phyloP scores from a whole-genome alignment of 2,797 vertebrate species.

The Mionectes olivaceus region DNA sequence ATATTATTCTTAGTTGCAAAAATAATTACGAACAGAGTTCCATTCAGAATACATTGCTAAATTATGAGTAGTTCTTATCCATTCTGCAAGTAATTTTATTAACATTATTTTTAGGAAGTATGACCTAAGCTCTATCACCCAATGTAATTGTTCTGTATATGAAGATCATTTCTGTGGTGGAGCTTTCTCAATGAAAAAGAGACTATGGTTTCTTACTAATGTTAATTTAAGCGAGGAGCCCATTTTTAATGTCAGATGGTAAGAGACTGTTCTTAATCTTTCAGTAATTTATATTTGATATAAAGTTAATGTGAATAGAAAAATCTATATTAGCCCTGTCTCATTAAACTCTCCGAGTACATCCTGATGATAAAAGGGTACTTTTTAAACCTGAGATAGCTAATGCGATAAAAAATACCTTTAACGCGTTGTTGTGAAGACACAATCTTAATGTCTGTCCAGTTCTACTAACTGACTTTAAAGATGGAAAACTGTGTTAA shows the following conservation, averaged over 20 bases:
- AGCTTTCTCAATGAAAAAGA: conserved; percentile 40
- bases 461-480: conserved; percentile 62
- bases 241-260: conserved; percentile 49
- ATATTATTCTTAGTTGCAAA: conserved; percentile 52
- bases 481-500: conserved; percentile 55
- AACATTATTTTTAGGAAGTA: conserved; percentile 48
- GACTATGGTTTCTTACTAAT: conserved; percentile 16
- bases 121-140: conserved; percentile 32
- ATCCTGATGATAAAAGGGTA: conserved; percentile 52
- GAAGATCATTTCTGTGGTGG: conserved; percentile 19
- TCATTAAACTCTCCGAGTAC: conserved; percentile 50
- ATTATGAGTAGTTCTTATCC: conserved; percentile 9
- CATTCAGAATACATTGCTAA: conserved; percentile 22
- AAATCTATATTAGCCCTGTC: conserved; percentile 56
- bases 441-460: conserved; percentile 48
- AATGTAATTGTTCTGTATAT: conserved; percentile 28
- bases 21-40: conserved; percentile 33
- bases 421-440: conserved; percentile 34
- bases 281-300: conserved; percentile 67
- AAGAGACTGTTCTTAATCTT: conserved; percentile 56
- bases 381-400: conserved; percentile 49
- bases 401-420: conserved; percentile 59
- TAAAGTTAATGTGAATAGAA: conserved; percentile 59
- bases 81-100: conserved; percentile 55
- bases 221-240: conserved; percentile 42